Conservation (phyloP, 2,888 invertebrate genomes). For the Hypomecis punctinalis region DNA sequence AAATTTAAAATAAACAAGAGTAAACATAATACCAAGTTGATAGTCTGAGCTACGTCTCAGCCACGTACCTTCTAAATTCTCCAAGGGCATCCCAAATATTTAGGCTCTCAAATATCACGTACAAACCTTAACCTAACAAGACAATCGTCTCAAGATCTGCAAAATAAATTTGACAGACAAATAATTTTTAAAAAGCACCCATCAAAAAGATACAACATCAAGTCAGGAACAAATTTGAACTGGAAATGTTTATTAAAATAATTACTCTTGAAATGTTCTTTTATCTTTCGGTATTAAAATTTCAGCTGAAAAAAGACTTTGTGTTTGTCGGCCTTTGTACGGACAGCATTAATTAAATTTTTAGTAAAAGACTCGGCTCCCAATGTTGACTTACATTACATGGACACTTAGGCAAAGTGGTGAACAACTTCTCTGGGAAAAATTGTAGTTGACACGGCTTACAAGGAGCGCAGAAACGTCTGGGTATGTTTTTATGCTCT, state of each 20-base stretch:
- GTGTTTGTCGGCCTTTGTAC: constrained; percentile 15
- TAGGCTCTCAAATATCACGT: not conserved
- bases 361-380: not conserved
- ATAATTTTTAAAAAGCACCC: constrained; percentile 15
- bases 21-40: no score
- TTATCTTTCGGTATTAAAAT: constrained; percentile 24
- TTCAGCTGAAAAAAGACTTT: constrained; percentile 20
- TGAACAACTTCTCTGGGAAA: constrained; percentile 1
- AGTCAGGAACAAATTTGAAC: constrained; percentile 14
- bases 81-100: not conserved
- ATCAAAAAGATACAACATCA: constrained; percentile 20
- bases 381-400: constrained; percentile 18
- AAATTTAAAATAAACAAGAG: no score
- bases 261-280: constrained; percentile 25
- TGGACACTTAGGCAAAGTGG: constrained; percentile 25
- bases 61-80: not conserved
- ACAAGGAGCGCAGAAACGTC: constrained; percentile 3
- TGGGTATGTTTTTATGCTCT: no score
- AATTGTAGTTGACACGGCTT: constrained; percentile 11
- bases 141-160: constrained; percentile 10
- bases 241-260: constrained; percentile 27
- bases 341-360: constrained; percentile 22
- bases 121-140: not conserved
- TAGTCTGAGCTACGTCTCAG: no score
- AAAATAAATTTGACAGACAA: constrained; percentile 13